Evolutionary conservation across 2,888 invertebrate species (phyloP).

Genomic region (Clitarchus hookeri): DNA sequence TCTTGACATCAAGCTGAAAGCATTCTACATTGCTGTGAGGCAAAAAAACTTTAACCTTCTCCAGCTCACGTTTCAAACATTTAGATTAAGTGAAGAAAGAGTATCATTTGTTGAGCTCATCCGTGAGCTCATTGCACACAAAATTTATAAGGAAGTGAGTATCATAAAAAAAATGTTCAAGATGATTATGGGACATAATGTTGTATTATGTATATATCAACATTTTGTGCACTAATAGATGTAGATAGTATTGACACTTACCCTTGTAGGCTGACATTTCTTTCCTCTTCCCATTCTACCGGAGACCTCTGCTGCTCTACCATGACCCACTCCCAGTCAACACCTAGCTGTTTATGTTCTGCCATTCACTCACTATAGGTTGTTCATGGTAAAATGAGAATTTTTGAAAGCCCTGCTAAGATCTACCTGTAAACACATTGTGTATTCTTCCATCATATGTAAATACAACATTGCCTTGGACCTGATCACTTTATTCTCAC

Average conservation of each 20-base stretch:
- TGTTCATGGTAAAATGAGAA: no score
- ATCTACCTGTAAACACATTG: no score
- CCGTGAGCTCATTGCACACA: conserved; percentile 60
- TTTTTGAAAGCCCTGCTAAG: no score
- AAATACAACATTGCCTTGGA: no score
- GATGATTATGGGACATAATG: not conserved
- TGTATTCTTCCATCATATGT: no score
- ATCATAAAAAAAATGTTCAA: not conserved
- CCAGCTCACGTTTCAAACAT: conserved; percentile 66
- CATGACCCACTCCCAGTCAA: no score
- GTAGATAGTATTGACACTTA: not conserved
- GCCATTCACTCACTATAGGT: no score
- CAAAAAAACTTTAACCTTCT: conserved; percentile 69
- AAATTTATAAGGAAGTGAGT: conserved; percentile 69
- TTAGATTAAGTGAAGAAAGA: conserved; percentile 65
- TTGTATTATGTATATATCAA: not conserved
- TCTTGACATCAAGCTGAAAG: conserved; percentile 67
- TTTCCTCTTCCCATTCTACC: not conserved
- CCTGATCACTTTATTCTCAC: no score
- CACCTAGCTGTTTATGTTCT: no score
- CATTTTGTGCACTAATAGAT: not conserved
- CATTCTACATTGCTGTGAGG: conserved; percentile 71
- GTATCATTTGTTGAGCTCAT: conserved; percentile 66
- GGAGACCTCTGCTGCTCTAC: no score
- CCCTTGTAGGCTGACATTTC: conserved; percentile 7